A percentile compares a stretch with the other conserved stretches of the same genome.
These are phyloP conservation scores for Seladonia tumulorum DNA, from an alignment of 2,888 invertebrate genomes.

Conservation along the genomic window DNA sequence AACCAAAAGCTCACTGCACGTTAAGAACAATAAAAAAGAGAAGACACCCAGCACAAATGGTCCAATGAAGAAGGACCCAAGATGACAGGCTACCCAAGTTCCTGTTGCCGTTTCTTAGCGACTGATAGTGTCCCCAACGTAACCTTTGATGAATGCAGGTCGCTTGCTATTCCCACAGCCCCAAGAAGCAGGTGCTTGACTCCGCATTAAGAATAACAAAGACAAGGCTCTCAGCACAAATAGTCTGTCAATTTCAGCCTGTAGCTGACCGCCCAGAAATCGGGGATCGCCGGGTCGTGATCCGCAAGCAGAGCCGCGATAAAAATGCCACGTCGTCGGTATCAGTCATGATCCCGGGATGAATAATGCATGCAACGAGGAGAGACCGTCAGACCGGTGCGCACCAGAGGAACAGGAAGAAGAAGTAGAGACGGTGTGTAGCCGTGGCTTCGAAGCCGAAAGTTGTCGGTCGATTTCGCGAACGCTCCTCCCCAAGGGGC, in stretches of 20 bases:
- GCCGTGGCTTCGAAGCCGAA: slow-evolving; percentile 43
- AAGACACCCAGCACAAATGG: too few relatives aligned
- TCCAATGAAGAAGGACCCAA: too few relatives aligned
- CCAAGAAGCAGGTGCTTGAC: background rate
- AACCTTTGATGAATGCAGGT: background rate
- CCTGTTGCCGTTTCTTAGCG: too few relatives aligned
- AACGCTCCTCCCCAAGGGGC: background rate
- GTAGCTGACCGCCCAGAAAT: slow-evolving; percentile 50
- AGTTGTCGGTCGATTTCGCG: slow-evolving; percentile 36
- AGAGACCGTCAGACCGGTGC: background rate
- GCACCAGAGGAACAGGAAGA: slow-evolving; percentile 20
- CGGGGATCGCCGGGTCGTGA: slow-evolving; percentile 70
- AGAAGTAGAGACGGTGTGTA: background rate
- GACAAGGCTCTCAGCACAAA: background rate
- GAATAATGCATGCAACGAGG: slow-evolving; percentile 80
- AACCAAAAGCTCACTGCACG: too few relatives aligned
- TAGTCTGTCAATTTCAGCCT: background rate
- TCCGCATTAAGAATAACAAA: background rate
- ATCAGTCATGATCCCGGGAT: slow-evolving; percentile 81
- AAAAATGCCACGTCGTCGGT: slow-evolving; percentile 80
- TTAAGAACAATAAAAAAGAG: too few relatives aligned
- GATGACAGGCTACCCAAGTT: too few relatives aligned
- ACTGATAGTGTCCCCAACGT: too few relatives aligned
- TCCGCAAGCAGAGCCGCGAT: slow-evolving; percentile 69
- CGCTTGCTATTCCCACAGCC: background rate